Base-by-base conservation (phyloP, 2,113 vertebrate species). In the Pelobates fuscus region DNA sequence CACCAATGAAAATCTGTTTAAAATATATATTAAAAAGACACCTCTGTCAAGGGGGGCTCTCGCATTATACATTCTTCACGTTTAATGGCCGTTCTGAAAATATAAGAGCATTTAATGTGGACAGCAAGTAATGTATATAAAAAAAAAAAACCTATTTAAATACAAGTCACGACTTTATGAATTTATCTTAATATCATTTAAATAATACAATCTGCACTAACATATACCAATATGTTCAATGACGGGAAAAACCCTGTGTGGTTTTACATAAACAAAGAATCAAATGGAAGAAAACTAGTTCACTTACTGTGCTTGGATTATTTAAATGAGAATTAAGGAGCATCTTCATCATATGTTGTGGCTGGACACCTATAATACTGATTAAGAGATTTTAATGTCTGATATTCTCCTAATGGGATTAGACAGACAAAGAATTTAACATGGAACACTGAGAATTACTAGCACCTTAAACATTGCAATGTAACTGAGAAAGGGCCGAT, bases 341-440 rank as follows among this genome's bases (percentile, higher is more conserved):
- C 58, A 90, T 79, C 58, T 24, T 84, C 85, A 87, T 91, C 86
- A 79, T 77, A 84, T 85, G 88, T 88, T 83, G 81, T 84, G 87
- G 87, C 87, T 87, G 85, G 91, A 82, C 87, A 82, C 82, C 82
- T 70, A 74, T 82, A 90, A 92, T 90, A 84, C 89, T 77, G 81
- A 90, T 92, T 92, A 90, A 91, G 82, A 84, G 85, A 87, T 92
- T 92, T 89, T 91, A 91, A 91, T 80, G 87, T 90, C 88, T 91
- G 88, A 92, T 92, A 92, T 91, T 92, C 86, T 85, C 81, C 87
- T 93, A 92, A 93, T 82, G 85, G 82, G 90, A 94, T 93, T 90
- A 92, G 81, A 70, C 71, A 81, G 68, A 82, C 84, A 88, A 71
- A 77, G 82, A 82, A 85, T 78, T 84, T 78, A 88, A 79, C 82